Evolutionary conservation across 2,797 vertebrate species (phyloP), one percentile per base, ranked within the genome.

Genomic region (Mormyrus hasselquistii): DNA sequence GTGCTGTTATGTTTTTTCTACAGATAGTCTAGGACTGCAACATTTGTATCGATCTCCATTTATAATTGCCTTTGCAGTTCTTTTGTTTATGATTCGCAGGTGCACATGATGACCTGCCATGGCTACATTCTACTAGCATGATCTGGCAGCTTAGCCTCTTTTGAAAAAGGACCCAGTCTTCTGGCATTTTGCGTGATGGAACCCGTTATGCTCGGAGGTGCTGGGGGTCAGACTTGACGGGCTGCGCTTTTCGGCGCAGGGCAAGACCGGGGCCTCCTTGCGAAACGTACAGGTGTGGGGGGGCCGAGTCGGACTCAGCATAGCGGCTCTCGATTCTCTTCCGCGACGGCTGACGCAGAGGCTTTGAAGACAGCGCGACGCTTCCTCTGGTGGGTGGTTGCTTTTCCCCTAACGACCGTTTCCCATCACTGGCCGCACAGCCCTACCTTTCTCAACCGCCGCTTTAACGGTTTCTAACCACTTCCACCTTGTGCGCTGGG

Each of bases 381-480:
- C 89, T 89, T 89, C 89, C 89, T 89, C 89, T 89, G 73, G 25
- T 84, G 89, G 89, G 89, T 62, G 89, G 86, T 89, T 88, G 47
- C 73, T 89, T 87, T 62, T 86, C 83, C 94, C 93, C 94, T 96
- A 98, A 98, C 97, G 96, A 97, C 96, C 94, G 91, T 97, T 98
- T 97, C 97, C 96, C 97, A 96, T 96, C 96, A 96, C 89, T 95
- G 93, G 96, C 97, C 97, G 94, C 97, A 98, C 90, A 96, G 94
- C 95, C 95, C 96, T 96, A 96, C 95, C 96, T 97, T 44, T 94
- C 94, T 93, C 92, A 97, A 98, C 98, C 97, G 96, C 96, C 82
- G 94, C 91, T 94, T 96, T 95, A 99, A 99, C 98, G 96, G 97
- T 95, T 96, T 94, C 93, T 96, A 88, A 97, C 98, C 97, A 96